Evolutionary conservation across 2,113 vertebrate species (phyloP).

Genomic region (Micronycteris hirsuta): DNA sequence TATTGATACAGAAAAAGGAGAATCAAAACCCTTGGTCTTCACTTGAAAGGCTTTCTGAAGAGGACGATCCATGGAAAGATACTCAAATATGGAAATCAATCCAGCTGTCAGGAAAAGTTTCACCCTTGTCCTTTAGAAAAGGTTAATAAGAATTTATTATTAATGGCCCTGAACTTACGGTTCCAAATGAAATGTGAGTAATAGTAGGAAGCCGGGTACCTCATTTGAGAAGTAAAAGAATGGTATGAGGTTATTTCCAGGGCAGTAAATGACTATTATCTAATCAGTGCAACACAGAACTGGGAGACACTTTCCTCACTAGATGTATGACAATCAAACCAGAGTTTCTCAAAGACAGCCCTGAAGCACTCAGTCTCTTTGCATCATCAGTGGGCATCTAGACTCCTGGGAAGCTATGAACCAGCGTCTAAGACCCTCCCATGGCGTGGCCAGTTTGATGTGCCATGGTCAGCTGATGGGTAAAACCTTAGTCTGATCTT

Average conservation of each 20-base stretch:
- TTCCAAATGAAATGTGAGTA: conserved; percentile 64
- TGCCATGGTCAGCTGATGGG: background rate
- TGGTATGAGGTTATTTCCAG: background rate
- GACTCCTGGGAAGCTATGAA: background rate
- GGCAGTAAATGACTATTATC: conserved; percentile 6
- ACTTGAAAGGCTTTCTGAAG: conserved; percentile 58
- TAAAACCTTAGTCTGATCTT: background rate
- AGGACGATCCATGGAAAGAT: conserved; percentile 66
- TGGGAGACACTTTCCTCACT: background rate
- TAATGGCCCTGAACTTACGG: conserved; percentile 69
- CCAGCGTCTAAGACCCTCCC: background rate
- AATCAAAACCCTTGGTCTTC: conserved; percentile 62
- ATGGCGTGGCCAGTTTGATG: background rate
- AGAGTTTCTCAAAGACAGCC: background rate
- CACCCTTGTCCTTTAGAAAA: conserved; percentile 75
- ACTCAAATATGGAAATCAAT: conserved; percentile 75
- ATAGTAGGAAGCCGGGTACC: conserved; percentile 44
- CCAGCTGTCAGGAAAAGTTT: conserved; percentile 59
- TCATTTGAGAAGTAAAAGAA: conserved; percentile 45
- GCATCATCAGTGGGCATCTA: background rate
- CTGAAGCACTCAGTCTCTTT: background rate
- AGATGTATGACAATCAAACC: background rate
- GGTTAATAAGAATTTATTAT: conserved; percentile 77
- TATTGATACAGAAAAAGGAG: conserved; percentile 37
- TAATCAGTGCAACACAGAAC: background rate